Conservation (phyloP, 2,888 invertebrate genomes). For the Lasioglossum oenotherae region DNA sequence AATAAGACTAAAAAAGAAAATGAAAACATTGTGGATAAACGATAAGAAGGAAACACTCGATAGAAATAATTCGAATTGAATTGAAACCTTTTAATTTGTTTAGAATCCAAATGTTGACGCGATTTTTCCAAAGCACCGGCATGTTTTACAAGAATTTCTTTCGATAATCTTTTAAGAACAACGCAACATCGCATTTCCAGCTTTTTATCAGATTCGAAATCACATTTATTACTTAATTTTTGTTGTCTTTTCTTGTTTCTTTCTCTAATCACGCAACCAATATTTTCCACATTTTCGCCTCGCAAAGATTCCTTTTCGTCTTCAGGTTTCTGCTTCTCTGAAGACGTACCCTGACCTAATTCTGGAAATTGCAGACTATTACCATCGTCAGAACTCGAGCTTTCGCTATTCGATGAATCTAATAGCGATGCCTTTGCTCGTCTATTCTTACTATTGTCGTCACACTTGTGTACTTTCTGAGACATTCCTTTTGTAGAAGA, state of each 20-base stretch:
- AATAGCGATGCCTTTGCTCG: conserved; percentile 34
- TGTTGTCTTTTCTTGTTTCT: conserved; percentile 56
- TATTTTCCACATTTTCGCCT: not conserved
- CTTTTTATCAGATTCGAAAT: conserved; percentile 72
- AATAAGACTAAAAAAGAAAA: conserved; percentile 51
- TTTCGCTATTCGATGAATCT: conserved; percentile 46
- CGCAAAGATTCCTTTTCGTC: not conserved
- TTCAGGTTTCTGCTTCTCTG: not conserved
- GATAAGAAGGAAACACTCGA: not conserved
- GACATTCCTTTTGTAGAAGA: not conserved
- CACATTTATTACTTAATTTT: conserved; percentile 62
- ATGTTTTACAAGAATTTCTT: conserved; percentile 70
- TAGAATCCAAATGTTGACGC: conserved; percentile 75
- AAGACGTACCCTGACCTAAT: not conserved
- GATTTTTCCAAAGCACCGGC: conserved; percentile 75
- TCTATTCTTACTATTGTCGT: conserved; percentile 12
- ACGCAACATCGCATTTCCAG: conserved; percentile 72
- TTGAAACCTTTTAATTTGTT: conserved; percentile 78
- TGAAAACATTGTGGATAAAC: not conserved
- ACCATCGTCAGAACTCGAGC: conserved; percentile 37
- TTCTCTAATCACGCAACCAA: not conserved
- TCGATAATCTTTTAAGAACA: conserved; percentile 68
- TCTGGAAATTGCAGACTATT: not conserved
- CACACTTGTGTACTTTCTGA: not conserved
- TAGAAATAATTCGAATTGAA: conserved; percentile 7